These are phyloP conservation scores for Microctonus hyperodae DNA, from an alignment of 2,888 invertebrate genomes.

Conservation along the genomic window DNA sequence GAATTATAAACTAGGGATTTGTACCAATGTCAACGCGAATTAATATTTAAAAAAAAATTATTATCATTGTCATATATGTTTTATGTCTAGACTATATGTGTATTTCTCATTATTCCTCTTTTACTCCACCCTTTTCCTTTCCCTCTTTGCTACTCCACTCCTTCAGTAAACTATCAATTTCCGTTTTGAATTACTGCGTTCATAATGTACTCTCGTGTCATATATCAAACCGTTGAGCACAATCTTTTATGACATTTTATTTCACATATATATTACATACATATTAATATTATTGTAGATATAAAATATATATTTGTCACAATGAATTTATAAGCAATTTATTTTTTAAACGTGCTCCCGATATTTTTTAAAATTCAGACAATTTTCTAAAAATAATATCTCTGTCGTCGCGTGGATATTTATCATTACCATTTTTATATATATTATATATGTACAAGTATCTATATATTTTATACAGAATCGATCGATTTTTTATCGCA, in stretches of 20 bases:
- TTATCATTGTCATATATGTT: neutral
- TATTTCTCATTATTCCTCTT: slow-evolving; percentile 2
- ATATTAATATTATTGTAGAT: neutral
- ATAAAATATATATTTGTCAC: neutral
- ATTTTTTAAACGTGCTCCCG: neutral
- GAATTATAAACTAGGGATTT: too few species aligned
- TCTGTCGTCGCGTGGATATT: neutral
- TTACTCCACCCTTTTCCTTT: neutral
- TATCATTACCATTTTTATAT: neutral
- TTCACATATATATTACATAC: neutral
- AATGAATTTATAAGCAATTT: neutral
- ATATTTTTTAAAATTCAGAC: neutral
- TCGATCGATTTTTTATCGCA: neutral
- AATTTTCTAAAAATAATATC: neutral
- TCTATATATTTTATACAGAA: neutral
- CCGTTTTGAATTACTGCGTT: slow-evolving; percentile 58
- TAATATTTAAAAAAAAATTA: too few species aligned
- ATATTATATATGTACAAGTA: neutral
- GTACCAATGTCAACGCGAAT: too few species aligned
- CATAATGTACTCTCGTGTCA: slow-evolving; percentile 41
- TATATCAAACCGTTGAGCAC: neutral
- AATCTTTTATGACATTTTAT: neutral
- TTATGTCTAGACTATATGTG: neutral
- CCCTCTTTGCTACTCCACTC: slow-evolving; percentile 28
- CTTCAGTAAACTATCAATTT: slow-evolving; percentile 56